Base-by-base conservation (phyloP, 2,797 vertebrate species). In the Tinamus major region DNA sequence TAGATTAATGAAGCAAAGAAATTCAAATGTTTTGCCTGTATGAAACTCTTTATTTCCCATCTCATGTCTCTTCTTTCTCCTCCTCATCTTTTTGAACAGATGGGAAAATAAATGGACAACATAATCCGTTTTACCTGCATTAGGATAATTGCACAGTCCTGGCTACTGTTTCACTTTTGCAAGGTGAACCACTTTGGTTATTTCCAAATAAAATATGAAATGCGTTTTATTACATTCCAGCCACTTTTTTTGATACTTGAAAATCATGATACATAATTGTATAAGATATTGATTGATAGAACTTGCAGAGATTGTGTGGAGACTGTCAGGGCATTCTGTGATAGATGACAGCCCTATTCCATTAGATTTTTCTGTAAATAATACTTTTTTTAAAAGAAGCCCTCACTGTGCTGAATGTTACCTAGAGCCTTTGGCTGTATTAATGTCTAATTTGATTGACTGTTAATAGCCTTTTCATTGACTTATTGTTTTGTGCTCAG, bases 1-100 rank as follows among this genome's bases (percentile, higher is more conserved):
- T 78, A 31, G 23, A 31, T 56, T 53, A 58, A 67, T 53, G 20
- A 63, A 70, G 70, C 68, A 69, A 37, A 90, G 46, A 39, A 42
- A 42, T 81, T 72, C n/a, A 8, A 58, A 37, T 21, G 3, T 3
- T 0, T 6, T 1, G 20, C 5, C 16, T 21, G 1, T 8, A 0
- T 85, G 79, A 85, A 72, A 24, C 33, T 81, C 41, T 26, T 26
- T 23, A n/a, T 80, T 81, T 84, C 10, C 4, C 44, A 2, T 56
- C 21, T 65, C 10, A 3, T 37, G 35, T 42, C 87, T 35, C 26
- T 87, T 8, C 13, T 33, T 75, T 80, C 55, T 69, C 53, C 7
- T 67, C 63, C 29, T 84, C n/a, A 37, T 15, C 3, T 42, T 74
- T 75, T 59, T 51, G 48, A 79, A 33, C 11, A 67, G 65, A 67